These are phyloP conservation scores for Scylla paramamosain DNA, from an alignment of 1,140 invertebrate genomes.

Conservation along the genomic window DNA sequence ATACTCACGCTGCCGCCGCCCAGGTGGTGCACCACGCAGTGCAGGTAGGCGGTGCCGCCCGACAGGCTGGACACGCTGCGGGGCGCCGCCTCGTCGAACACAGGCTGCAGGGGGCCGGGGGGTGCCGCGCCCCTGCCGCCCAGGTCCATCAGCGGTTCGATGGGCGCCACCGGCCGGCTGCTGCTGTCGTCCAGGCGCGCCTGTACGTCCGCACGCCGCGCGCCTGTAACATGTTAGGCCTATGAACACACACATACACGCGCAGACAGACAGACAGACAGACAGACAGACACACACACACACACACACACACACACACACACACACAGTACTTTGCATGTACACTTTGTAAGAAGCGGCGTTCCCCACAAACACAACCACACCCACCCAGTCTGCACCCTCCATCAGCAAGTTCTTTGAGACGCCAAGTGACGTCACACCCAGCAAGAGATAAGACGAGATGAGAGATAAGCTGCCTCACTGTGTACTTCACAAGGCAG, in stretches of 20 bases:
- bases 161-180: constrained; percentile 50
- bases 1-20: constrained; percentile 44
- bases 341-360: too few species aligned
- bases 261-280: background rate
- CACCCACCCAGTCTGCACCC: too few species aligned
- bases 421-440: too few species aligned
- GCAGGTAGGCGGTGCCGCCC: constrained; percentile 54
- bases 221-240: background rate
- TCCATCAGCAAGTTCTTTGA: too few species aligned
- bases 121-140: background rate
- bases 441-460: too few species aligned
- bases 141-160: constrained; percentile 51
- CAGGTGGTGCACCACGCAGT: constrained; percentile 57
- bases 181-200: background rate
- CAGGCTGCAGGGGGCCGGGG: constrained; percentile 44
- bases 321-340: background rate
- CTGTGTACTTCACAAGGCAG: too few species aligned
- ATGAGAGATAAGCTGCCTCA: too few species aligned
- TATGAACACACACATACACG: background rate
- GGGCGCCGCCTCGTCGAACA: constrained; percentile 52
- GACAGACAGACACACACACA: background rate
- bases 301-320: background rate
- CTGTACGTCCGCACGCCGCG: background rate
- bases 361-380: too few species aligned
- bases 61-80: constrained; percentile 40